These are phyloP conservation scores for Anthopleura sola DNA, from an alignment of 64 coral and sea anemone genomes.

Conservation along the genomic window DNA sequence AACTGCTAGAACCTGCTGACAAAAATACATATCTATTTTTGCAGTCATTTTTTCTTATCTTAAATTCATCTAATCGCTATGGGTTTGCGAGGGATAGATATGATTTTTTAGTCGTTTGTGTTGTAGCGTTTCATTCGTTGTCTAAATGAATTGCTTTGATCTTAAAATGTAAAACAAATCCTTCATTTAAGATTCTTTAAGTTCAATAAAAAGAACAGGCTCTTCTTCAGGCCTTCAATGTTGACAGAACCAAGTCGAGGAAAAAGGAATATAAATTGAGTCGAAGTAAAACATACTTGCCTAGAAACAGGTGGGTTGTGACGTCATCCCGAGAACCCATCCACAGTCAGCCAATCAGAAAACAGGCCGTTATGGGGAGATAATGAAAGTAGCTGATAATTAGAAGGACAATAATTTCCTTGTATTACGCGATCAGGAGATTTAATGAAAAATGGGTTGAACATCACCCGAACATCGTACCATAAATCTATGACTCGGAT, in stretches of 20 bases:
- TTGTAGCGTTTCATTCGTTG: not conserved
- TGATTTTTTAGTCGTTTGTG: not conserved
- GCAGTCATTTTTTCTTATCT: not conserved
- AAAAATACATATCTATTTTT: not conserved
- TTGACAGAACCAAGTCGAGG: not conserved
- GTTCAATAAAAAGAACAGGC: not conserved
- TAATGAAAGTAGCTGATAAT: not conserved
- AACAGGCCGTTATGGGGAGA: not conserved
- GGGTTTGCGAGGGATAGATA: not conserved
- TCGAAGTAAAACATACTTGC: not conserved
- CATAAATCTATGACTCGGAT: not conserved
- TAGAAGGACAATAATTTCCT: not conserved
- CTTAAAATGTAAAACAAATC: not conserved
- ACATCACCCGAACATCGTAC: not conserved
- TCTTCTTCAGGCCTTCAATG: not conserved
- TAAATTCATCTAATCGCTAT: not conserved
- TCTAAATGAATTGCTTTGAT: not conserved
- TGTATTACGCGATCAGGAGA: not conserved
- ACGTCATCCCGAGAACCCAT: not conserved
- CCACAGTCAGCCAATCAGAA: not conserved
- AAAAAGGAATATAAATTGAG: not conserved
- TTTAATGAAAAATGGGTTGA: not conserved
- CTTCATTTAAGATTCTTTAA: not conserved
- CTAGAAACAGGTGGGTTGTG: not conserved
- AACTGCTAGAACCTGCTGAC: not conserved